phyloP scores from a whole-genome alignment of 2,797 vertebrate genomes.

The Helostoma temminkii region DNA sequence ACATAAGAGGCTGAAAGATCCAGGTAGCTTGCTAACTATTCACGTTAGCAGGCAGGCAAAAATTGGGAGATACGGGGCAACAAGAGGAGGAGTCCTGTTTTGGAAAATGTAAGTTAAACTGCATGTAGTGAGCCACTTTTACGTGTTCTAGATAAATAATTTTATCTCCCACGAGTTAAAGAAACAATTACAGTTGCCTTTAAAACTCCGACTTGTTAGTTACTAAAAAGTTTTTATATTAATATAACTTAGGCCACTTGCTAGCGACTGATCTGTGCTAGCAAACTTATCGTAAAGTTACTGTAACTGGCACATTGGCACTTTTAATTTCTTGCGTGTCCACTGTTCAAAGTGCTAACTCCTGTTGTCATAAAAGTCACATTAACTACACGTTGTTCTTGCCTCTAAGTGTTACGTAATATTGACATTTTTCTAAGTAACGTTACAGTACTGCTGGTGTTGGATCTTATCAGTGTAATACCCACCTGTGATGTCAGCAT shows the following conservation, averaged over 20 bases:
- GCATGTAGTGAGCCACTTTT: neutral
- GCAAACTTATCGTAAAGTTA: slow-evolving; percentile 22
- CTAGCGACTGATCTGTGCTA: neutral
- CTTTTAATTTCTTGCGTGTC: neutral
- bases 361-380: neutral
- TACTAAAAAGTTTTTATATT: neutral
- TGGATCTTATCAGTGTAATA: neutral
- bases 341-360: rapidly evolving
- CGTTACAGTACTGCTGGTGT: neutral
- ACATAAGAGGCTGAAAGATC: slow-evolving; percentile 54
- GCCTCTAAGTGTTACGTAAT: slow-evolving; percentile 58
- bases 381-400: slow-evolving; percentile 10
- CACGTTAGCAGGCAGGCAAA: slow-evolving; percentile 67
- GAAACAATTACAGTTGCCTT: neutral
- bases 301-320: neutral
- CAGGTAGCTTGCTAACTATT: slow-evolving; percentile 69
- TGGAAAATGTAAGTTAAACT: slow-evolving; percentile 71
- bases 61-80: slow-evolving; percentile 58
- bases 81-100: slow-evolving; percentile 73
- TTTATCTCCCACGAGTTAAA: neutral
- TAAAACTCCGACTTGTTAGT: slow-evolving; percentile 12
- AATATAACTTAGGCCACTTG: slow-evolving; percentile 10
- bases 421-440: slow-evolving; percentile 39
- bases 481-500: neutral
- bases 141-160: neutral